phyloP scores from a whole-genome alignment of 2,113 vertebrate genomes.

The Anguilla rostrata region DNA sequence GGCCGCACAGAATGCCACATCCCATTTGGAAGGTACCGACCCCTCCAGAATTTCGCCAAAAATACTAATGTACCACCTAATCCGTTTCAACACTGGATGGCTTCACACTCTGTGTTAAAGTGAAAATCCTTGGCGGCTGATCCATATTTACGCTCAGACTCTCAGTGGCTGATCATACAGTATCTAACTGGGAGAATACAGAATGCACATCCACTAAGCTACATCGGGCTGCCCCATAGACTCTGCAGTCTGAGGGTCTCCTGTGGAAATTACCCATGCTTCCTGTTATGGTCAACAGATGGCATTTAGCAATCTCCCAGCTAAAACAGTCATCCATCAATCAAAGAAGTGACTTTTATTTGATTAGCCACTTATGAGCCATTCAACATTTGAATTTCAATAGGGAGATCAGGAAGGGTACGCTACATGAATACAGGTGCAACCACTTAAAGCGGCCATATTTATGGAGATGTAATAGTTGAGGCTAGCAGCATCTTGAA shows the following conservation, averaged over 20 bases:
- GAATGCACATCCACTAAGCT: background rate
- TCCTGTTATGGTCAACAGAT: slow-evolving; percentile 14
- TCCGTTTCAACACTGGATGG: background rate
- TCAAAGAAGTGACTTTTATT: slow-evolving; percentile 24
- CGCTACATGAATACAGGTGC: background rate
- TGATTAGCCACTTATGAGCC: slow-evolving; percentile 15
- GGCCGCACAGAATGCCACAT: slow-evolving; percentile 21
- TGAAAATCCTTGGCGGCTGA: background rate
- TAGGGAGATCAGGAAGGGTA: background rate
- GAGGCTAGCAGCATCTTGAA: slow-evolving; percentile 8
- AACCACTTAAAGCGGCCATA: background rate
- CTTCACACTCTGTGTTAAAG: slow-evolving; percentile 1
- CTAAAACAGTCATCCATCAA: slow-evolving; percentile 19
- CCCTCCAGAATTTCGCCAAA: background rate
- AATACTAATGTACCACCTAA: background rate
- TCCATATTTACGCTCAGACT: background rate
- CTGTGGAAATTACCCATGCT: slow-evolving; percentile 6
- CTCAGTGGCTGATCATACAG: background rate
- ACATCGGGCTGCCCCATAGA: background rate
- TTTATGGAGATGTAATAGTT: background rate
- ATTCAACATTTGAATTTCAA: background rate
- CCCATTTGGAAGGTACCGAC: background rate
- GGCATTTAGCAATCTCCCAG: slow-evolving; percentile 16
- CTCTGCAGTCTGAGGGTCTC: background rate
- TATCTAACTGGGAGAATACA: background rate